Evolutionary conservation across 2,888 invertebrate species (phyloP), one percentile per base, ranked within the genome.

Genomic region (Physocephala rufipes): DNA sequence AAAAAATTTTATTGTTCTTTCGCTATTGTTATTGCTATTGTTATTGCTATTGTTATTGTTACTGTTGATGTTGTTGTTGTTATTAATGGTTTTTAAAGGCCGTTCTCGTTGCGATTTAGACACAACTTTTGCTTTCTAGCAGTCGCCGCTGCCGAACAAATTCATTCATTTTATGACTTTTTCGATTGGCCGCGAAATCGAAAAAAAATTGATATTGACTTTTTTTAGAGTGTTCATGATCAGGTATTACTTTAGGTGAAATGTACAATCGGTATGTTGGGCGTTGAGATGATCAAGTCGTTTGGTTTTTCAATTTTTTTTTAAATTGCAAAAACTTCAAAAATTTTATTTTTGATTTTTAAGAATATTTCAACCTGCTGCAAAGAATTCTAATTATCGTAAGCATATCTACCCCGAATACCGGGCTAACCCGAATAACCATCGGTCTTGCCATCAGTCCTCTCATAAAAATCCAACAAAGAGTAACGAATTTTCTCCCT

Each of bases 401-500:
- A 49, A 3, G 3, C 49, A 49, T 3, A 19, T 3, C 19, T 15
- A 49, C 49, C n/a, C 15, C 49, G 49, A 12, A 49, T 12, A 4
- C 19, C 4, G 2, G 12, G 12, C 15, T 2, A 7, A 7, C 49
- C 15, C 49, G 49, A 49, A n/a, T 19, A 36, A n/a, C n/a, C n/a
- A n/a, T n/a, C n/a, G n/a, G n/a, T n/a, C n/a, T n/a, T 36, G 4
- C 9, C 36, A 16, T 9, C 53, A 53, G 2, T 49, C 49, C 7
- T 19, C 21, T n/a, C 21, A 1, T 53, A 9, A n/a, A 19, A n/a
- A 9, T 53, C 21, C 19, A n/a, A 21, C 9, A 3, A 53, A 53
- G 13, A n/a, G 21, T 2, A 12, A n/a, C 21, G 67, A 36, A 71
- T 67, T 73, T 72, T 72, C 75, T 71, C 72, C 71, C 63, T 28